Base-by-base conservation (phyloP, 92 coral and sea anemone species). In the Phenganax stokvisi region DNA sequence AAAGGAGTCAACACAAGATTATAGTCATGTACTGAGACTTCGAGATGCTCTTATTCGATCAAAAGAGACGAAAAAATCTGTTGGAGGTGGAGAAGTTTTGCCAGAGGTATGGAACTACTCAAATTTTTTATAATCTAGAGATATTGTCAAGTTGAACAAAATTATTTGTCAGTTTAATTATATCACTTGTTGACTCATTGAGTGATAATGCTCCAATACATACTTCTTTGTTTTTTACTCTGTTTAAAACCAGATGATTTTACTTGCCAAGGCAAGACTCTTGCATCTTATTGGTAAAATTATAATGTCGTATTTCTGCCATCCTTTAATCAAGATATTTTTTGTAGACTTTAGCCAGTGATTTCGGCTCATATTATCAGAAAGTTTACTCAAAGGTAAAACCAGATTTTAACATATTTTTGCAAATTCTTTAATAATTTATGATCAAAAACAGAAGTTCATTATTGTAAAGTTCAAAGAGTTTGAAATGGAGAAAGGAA, bases 1-100 rank as follows among this genome's bases (percentile, higher is more conserved):
- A 65, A 28, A 3, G 8, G 72, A 66, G 37, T 5, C 17, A 15
- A 25, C n/a, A 59, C 65, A 59, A 61, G 25, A 61, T 8, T 7
- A 17, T 6, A 11, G 6, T 31, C 54, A 58, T 7, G 70, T 79
- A 1, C 67, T 47, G 27, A 63, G 44, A 51, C 6, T 64, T 6
- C 73, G 74, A 62, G 73, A 79, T 47, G 20, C 69, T 63, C 74
- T 79, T 47, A 65, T 64, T 62, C 54, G 56, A 67, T 79, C 83
- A 16, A 63, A 54, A 54, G 61, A 64, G 31, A 51, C 74, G 8
- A 62, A 37, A 20, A 63, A 68, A 37, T 44, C 72, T 15, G 4
- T 79, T 11, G 62, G 73, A 79, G 83, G 20, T 64, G 74, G 74
- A 8, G 83, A 62, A 55, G 20, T 79, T 11, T 64, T 79, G 16